A percentile compares a stretch with the other conserved stretches of the same genome.
phyloP scores from a whole-genome alignment of 2,888 invertebrate genomes.

The Watsonalla binaria region DNA sequence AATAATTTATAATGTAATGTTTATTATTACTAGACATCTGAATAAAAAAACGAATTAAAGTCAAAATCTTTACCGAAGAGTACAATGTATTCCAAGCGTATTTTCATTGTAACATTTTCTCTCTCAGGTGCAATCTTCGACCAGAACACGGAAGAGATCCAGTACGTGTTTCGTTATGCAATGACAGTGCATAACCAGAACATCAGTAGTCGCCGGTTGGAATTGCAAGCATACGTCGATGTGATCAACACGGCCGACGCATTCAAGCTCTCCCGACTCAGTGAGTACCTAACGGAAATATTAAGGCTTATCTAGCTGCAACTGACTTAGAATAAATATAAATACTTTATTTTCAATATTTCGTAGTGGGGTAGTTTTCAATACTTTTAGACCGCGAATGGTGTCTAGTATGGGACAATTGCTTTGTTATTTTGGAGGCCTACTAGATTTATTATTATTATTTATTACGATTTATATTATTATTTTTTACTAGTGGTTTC shows the following conservation, averaged over 20 bases:
- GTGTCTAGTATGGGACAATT: too few species aligned
- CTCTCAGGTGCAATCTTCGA: constrained; percentile 91
- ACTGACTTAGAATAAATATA: background rate
- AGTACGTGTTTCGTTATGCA: constrained; percentile 94
- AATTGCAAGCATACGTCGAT: constrained; percentile 92
- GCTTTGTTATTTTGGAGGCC: too few species aligned
- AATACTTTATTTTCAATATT: background rate
- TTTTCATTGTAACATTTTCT: constrained; percentile 6
- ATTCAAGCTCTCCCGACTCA: constrained; percentile 92
- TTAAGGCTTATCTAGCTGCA: background rate
- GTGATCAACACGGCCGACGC: constrained; percentile 96
- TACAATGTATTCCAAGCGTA: background rate
- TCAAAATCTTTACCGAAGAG: too few species aligned
- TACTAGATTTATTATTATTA: too few species aligned
- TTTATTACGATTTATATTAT: too few species aligned
- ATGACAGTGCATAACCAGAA: constrained; percentile 92
- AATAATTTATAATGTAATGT: too few species aligned
- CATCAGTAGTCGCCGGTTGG: constrained; percentile 85
- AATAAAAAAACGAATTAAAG: too few species aligned
- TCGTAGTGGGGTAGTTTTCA: too few species aligned
- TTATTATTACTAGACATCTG: too few species aligned
- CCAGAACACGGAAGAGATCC: constrained; percentile 91
- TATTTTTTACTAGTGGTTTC: too few species aligned
- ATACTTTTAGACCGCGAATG: too few species aligned
- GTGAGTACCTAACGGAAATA: constrained; percentile 80